Base-by-base conservation (phyloP, 2,113 vertebrate genomes). In the Lipotes vexillifer region DNA sequence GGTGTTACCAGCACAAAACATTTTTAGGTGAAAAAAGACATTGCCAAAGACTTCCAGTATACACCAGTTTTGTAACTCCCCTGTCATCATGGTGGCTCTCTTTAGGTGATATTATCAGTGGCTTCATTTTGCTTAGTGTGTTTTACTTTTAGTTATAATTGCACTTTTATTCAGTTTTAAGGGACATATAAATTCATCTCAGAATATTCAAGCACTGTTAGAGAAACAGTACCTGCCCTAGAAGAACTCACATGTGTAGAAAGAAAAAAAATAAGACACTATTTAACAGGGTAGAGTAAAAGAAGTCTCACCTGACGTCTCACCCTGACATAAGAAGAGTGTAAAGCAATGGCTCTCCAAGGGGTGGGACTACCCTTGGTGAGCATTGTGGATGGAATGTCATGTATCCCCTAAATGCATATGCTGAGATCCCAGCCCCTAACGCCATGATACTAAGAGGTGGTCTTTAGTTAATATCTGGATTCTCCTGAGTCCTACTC, bases 321-420 rank as follows among this genome's bases (percentile, higher is more conserved):
- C 61, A 27, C 11, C 14, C 3, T 4, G 13, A 36, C 17, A 1
- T n/a, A 29, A 17, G 1, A 4, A n/a, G 29, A n/a, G 29, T 4
- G 14, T 23, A 27, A 33, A 15, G 33, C 36, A 20, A 36, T 4
- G 10, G 3, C 25, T 36, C 44, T 49, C 33, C 31, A 33, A 59
- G 20, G 2, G 6, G 6, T 15, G 17, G 10, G 12, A 3, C 44
- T 8, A 3, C 4, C 3, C 1, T 8, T 2, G 17, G 20, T 15
- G 12, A n/a, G 21, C 14, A 14, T 0, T n/a, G 11, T 3, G 49
- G 4, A 17, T 36, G 38, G 46, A n/a, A 44, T 10, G 36, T 55
- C 9, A 1, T 2, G 3, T 11, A 14, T 36, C 49, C n/a, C 14
- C 14, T 6, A 49, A 61, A 63, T 14, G 33, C 17, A 13, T 1